Conservation (phyloP, 2,797 vertebrate genomes). For the Sciurus carolinensis region DNA sequence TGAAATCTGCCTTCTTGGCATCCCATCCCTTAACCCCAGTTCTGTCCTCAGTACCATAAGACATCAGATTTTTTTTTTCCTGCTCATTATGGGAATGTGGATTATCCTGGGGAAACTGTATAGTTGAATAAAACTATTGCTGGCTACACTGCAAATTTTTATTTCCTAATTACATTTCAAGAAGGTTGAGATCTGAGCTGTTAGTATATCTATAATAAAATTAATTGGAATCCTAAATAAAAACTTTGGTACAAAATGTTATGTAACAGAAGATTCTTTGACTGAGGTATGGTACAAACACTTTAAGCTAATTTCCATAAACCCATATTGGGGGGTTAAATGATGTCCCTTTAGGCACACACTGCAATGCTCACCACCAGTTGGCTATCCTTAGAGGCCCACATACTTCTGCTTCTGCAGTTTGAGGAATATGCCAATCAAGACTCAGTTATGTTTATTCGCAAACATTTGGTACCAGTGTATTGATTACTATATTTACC, state of each 20-base stretch:
- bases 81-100: not conserved
- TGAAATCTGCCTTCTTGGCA: not conserved
- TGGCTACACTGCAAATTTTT: not conserved
- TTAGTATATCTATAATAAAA: not conserved
- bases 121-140: not conserved
- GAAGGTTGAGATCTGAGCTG: not conserved
- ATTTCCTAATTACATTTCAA: not conserved
- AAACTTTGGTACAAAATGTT: not conserved
- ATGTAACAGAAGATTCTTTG: not conserved
- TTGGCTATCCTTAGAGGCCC: accelerated
- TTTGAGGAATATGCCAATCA: not conserved
- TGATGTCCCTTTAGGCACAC: not conserved
- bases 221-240: conserved; percentile 27
- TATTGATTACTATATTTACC: not conserved
- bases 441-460: not conserved
- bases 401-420: not conserved
- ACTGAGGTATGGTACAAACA: not conserved
- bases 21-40: too few species aligned
- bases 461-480: not conserved
- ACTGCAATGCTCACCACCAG: not conserved
- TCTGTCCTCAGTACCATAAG: not conserved
- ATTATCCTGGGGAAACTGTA: not conserved
- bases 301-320: not conserved
- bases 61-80: not conserved
- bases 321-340: not conserved